Evolutionary conservation across 2,888 invertebrate species (phyloP), one percentile per base, ranked within the genome.

Genomic region (Chorisops tibialis): DNA sequence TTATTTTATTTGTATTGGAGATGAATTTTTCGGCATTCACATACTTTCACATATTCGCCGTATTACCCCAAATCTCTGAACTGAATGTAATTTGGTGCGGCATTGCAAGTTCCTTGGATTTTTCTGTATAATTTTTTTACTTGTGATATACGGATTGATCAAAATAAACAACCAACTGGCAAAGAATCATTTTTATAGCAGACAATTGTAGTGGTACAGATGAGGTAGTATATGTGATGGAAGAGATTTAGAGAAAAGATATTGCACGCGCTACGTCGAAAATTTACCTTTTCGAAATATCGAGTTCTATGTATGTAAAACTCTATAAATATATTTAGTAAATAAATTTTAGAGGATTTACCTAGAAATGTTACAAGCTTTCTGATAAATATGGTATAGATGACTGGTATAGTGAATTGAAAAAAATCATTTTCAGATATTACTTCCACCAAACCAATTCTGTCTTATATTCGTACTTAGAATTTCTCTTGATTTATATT

Each of bases 1-100:
- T n/a, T n/a, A 30, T 30, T 7, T 30, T 2, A 30, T 30, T 30
- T 30, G 30, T 30, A 30, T 30, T 30, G 30, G 30, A 5, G 9
- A 30, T 9, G 30, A 30, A 5, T 30, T n/a, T n/a, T n/a, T n/a
- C n/a, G n/a, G n/a, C n/a, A n/a, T 43, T n/a, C 18, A 47, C 19
- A 21, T 19, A 18, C 47, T 16, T 16, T 4, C 47, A 18, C 52
- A 61, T 52, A 61, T 61, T n/a, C n/a, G n/a, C 52, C 47, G 19
- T 45, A 47, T 54, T 45, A 61, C 52, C 52, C 52, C 38, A 61
- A 61, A 52, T 61, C 61, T 52, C 45, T 61, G 61, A 61, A 61
- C 52, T 47, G 61, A 61, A 61, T 52, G 52, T 61, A 52, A 61
- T 61, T 61, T 43, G 45, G 52, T 61, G 47, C 54, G 61, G 52